Conservation (phyloP, 2,113 vertebrate species). For the Kryptolebias marmoratus region DNA sequence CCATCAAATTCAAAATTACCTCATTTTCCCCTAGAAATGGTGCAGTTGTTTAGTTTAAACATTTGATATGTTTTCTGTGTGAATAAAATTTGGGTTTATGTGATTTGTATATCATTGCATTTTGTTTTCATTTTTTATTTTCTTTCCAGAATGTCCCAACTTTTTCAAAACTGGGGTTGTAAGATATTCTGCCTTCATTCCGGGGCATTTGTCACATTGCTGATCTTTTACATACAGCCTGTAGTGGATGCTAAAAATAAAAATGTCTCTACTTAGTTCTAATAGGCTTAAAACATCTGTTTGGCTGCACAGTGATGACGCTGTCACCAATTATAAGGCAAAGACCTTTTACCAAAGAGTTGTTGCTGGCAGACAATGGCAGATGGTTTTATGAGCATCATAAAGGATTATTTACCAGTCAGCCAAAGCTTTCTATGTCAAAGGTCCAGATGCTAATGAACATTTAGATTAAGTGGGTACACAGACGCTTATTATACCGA, state of each 20-base stretch:
- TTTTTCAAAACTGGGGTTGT: background rate
- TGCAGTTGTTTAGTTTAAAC: too few species aligned
- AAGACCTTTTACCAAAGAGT: slow-evolving; percentile 12
- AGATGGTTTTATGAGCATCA: slow-evolving; percentile 45
- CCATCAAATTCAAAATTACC: too few species aligned
- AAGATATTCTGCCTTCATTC: too few species aligned
- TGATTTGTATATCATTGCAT: too few species aligned
- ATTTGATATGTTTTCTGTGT: too few species aligned
- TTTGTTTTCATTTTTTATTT: too few species aligned
- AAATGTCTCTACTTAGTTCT: background rate
- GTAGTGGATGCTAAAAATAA: background rate
- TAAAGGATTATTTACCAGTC: slow-evolving; percentile 42
- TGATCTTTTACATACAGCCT: too few species aligned
- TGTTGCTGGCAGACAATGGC: slow-evolving; percentile 36
- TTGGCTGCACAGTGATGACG: background rate
- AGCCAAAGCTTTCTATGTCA: slow-evolving; percentile 24
- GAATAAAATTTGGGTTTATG: too few species aligned
- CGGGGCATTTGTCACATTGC: background rate
- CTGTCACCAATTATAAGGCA: background rate
- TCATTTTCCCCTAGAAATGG: too few species aligned
- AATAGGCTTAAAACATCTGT: slow-evolving; percentile 8
- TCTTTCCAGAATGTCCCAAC: too few species aligned
- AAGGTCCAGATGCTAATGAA: slow-evolving; percentile 48
- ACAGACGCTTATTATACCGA: slow-evolving; percentile 6
- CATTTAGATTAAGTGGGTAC: slow-evolving; percentile 12